phyloP scores from a whole-genome alignment of 2,888 invertebrate species.

The Cyclophora punctaria region DNA sequence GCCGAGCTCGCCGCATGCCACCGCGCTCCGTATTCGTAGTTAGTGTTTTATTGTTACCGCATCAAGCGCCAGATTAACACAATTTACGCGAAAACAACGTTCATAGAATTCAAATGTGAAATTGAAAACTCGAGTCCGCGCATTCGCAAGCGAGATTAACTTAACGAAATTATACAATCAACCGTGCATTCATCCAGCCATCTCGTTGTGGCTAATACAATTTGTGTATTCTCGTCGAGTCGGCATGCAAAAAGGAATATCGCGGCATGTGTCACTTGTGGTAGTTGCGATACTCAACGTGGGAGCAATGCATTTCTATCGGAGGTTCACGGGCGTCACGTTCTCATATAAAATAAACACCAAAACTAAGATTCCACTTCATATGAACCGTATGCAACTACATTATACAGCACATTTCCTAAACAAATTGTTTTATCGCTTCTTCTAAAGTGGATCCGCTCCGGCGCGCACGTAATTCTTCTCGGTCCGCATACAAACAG shows the following conservation, averaged over 20 bases:
- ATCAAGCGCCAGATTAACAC: constrained; percentile 27
- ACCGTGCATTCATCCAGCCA: constrained; percentile 40
- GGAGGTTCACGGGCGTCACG: constrained; percentile 31
- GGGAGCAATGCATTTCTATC: constrained; percentile 40
- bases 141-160: constrained; percentile 46
- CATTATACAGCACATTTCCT: constrained; percentile 54
- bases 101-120: constrained; percentile 44
- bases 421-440: constrained; percentile 70
- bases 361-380: constrained; percentile 43
- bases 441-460: constrained; percentile 56
- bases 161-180: constrained; percentile 60
- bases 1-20: too few species aligned
- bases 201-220: constrained; percentile 20
- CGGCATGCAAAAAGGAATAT: constrained; percentile 22
- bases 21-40: not conserved
- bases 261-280: constrained; percentile 12
- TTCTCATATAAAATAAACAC: constrained; percentile 44
- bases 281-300: constrained; percentile 6
- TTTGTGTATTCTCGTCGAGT: constrained; percentile 14
- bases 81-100: constrained; percentile 44
- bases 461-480: constrained; percentile 61
- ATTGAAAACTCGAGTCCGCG: constrained; percentile 49
- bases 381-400: constrained; percentile 36
- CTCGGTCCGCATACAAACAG: constrained; percentile 69
- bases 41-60: constrained; percentile 24